These are phyloP conservation scores for Candidula unifasciata DNA, from an alignment of 2,888 invertebrate species.

Conservation along the genomic window DNA sequence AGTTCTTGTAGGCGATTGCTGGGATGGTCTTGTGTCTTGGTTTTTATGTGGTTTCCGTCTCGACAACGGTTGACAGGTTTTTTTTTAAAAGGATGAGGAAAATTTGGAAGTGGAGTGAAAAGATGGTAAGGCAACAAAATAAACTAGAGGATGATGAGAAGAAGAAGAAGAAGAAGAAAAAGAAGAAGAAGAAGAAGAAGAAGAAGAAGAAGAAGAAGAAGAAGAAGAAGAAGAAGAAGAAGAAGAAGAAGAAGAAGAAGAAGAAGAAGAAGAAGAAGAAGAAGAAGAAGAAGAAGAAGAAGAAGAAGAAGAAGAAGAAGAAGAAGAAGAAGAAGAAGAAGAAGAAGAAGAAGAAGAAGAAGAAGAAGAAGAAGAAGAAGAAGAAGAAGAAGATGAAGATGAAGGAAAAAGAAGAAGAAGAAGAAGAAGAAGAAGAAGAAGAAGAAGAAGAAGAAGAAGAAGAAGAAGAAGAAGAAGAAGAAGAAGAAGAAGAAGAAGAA, in stretches of 20 bases:
- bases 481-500: background rate
- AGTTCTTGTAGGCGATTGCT: background rate
- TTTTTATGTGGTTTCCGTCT: too few relatives aligned
- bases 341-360: constrained; percentile 6
- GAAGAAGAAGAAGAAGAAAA: background rate
- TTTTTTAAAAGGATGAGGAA: background rate
- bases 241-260: too few relatives aligned
- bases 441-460: constrained; percentile 30
- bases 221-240: background rate
- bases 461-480: constrained; percentile 32
- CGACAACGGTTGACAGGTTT: background rate
- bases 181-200: background rate
- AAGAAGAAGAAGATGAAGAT: background rate
- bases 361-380: background rate
- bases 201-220: background rate
- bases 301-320: background rate
- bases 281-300: background rate
- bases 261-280: background rate
- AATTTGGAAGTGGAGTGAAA: too few relatives aligned
- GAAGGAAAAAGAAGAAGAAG: constrained; percentile 24
- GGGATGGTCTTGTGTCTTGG: too few relatives aligned
- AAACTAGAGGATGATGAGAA: too few relatives aligned
- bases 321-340: background rate
- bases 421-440: constrained; percentile 20
- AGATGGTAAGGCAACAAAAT: too few relatives aligned